These are phyloP conservation scores for Pterocles gutturalis DNA, from an alignment of 2,113 vertebrate genomes.

Conservation along the genomic window DNA sequence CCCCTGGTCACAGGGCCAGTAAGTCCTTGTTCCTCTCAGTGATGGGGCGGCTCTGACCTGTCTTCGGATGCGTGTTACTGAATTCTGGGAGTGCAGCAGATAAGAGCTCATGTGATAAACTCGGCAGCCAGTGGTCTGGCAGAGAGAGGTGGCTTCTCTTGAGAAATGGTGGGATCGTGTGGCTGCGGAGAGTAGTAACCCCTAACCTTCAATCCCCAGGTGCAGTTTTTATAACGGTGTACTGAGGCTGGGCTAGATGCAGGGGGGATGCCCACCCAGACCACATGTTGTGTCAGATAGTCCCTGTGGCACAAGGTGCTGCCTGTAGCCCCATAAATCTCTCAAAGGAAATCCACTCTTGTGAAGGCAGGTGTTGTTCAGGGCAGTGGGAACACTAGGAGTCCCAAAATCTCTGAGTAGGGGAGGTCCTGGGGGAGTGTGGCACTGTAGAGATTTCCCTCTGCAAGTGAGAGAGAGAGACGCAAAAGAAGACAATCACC, in stretches of 20 bases:
- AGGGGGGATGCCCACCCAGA: not conserved
- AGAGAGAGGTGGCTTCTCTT: not conserved
- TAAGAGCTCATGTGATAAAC: not conserved
- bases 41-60: not conserved
- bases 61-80: not conserved
- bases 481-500: too few relatives aligned
- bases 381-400: not conserved
- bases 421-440: not conserved
- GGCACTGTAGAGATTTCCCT: not conserved
- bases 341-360: not conserved
- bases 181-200: not conserved
- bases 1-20: not conserved
- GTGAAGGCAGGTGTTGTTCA: not conserved
- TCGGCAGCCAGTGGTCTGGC: not conserved
- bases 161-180: not conserved
- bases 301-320: rapidly evolving
- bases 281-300: rapidly evolving
- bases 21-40: not conserved
- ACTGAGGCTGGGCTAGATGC: not conserved
- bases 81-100: not conserved
- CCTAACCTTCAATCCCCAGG: not conserved
- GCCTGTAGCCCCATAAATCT: not conserved
- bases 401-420: not conserved
- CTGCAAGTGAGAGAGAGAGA: not conserved
- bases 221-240: not conserved